Evolutionary conservation across 1,140 invertebrate genomes (phyloP), one percentile per base, ranked within the genome.

Genomic region (Pseudachorutes palmiensis): DNA sequence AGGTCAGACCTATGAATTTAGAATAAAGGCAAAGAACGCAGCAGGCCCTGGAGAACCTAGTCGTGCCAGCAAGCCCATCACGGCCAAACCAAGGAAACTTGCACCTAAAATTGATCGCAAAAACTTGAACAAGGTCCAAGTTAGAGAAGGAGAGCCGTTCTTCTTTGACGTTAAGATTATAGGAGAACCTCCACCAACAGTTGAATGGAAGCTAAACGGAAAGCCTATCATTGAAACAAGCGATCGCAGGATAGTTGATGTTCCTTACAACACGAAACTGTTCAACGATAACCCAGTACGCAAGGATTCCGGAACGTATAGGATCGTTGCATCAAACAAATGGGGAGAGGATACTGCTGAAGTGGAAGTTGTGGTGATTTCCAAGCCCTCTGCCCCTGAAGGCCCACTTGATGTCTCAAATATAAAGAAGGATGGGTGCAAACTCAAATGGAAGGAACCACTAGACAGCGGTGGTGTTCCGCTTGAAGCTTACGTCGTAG

Each of bases 381-480:
- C 91, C 91, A 82, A 87, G 86, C 67, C 70, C 16, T 48, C 48
- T 28, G 88, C 90, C 76, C 96, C 96, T 0, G 91, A 96, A 81
- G 95, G 94, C 51, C 96, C 95, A 9, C 78, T 98, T 1, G 92
- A 96, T 77, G 92, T 98, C n/a, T 88, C 89, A 1, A 93, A 97
- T 76, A 85, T 98, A 55, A 85, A 91, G 81, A 96, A 95, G 73
- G 93, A 98, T 72, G 91, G 91, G 36, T 95, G 92, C 79, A 97
- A 90, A 64, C 83, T 99, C 1, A 92, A 93, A 76, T 99, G 97
- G 97, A 96, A 97, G 77, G 88, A 91, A 79, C 94, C 95, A 0
- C 5, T 28, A 76, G 96, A 99, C 78, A 95, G 98, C 78, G 97
- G 97, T 66, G 97, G 97, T 12, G 89, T 94, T 76, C 92, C 92